Evolutionary conservation across 2,888 invertebrate genomes (phyloP), one percentile per base, ranked within the genome.

Genomic region (Ormyrus pomaceus): DNA sequence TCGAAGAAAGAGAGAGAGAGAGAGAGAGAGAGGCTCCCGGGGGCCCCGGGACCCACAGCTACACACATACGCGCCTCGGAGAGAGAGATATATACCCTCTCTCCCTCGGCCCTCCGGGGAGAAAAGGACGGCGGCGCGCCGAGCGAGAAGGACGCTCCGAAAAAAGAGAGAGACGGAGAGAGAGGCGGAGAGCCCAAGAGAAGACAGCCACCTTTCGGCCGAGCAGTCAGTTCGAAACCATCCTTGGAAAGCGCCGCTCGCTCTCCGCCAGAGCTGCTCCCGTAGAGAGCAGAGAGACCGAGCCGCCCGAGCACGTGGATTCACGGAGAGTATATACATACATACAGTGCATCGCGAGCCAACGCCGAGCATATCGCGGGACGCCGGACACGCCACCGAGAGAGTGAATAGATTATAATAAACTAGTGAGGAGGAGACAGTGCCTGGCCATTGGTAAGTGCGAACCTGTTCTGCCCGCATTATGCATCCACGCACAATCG

Each of bases 151-250:
- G 64, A 46, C 19, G 65, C 10, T 19, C 59, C 72, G 72, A 53
- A 87, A 58, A 58, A 70, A 88, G 87, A 86, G 85, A 13, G 50
- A 65, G 55, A 50, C n/a, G 46, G 66, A 59, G 55, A 62, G 66
- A 66, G 66, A 73, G 50, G 50, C 19, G 53, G 62, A 70, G 56
- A 51, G 51, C 48, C 13, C 58, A 55, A 59, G 51, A 68, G 68
- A 59, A 45, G 70, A 62, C 59, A 62, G 77, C 59, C 81, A 81
- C 81, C 81, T 81, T 81, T 81, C 71, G 75, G 62, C 58, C 51
- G 50, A 34, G 68, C 87, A 87, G 88, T 90, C 90, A 90, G 90
- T 90, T 88, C 87, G 88, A 87, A 89, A 86, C 88, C 89, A 89
- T 90, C 90, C 89, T 90, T 89, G 88, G 90, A 87, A 88, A 86